Base-by-base conservation (phyloP, 2,797 vertebrate species). In the Fratercula arctica region DNA sequence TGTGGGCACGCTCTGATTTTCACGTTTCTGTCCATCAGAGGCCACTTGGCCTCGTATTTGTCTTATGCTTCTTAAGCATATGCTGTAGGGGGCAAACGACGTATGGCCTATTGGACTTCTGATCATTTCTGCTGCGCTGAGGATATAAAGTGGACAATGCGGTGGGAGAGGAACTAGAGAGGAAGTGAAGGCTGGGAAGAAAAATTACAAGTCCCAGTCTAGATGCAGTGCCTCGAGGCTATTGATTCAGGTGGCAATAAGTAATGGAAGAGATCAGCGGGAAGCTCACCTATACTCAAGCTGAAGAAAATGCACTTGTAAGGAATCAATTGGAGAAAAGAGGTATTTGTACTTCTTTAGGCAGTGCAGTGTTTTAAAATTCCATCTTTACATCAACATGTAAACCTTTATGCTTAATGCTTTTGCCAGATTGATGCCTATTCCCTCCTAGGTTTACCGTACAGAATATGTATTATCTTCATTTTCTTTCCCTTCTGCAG, bases 131-230 rank as follows among this genome's bases (percentile, higher is more conserved):
- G 43, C 60, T 37, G 31, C 1, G 1, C 26, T 73, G 37, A 18
- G 1, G 1, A 23, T 46, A n/a, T 50, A 26, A 35, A n/a, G 17
- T 1, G 3, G 59, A 28, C 0, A 2, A 35, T 63, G 15, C 1
- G 3, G 11, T 31, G 31, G 23, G 16, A 79, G 39, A 61, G n/a
- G 48, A 84, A 54, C 17, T 86, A 15, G 13, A 48, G 28, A 75
- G 29, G 25, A 85, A 35, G 9, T 18, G 68, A 75, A 68, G 43
- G 46, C 57, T 63, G 81, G 68, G 60, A 50, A 79, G 35, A 39
- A 59, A 80, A 76, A 60, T 6, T 37, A 78, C 7, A 33, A 70
- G 51, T 29, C 35, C 11, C 4, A 12, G 18, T 21, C 11, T 24
- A 33, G 15, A n/a, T 43, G 78, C 33, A 56, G 37, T 63, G 19